phyloP scores from a whole-genome alignment of 2,888 invertebrate genomes.

The Baccha elongata region DNA sequence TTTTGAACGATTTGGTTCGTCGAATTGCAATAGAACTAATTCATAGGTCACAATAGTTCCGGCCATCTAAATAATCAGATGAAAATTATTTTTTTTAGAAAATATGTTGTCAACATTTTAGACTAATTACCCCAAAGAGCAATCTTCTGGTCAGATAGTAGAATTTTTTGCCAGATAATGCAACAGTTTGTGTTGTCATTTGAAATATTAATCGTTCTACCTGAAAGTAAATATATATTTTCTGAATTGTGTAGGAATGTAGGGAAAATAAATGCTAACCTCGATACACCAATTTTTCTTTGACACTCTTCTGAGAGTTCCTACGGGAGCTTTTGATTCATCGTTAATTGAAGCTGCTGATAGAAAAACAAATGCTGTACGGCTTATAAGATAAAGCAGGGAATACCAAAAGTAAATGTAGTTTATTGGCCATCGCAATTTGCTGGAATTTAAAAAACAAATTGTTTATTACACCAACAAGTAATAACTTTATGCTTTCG shows the following conservation, averaged over 20 bases:
- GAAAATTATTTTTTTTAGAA: not conserved
- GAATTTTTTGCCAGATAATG: slow-evolving; percentile 85
- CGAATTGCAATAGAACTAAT: slow-evolving; percentile 86
- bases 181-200: slow-evolving; percentile 84
- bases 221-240: slow-evolving; percentile 77
- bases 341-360: slow-evolving; percentile 84
- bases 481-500: no score
- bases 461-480: not conserved
- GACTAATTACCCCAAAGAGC: slow-evolving; percentile 83
- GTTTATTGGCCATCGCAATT: slow-evolving; percentile 82
- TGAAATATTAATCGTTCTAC: slow-evolving; percentile 85
- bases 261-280: slow-evolving; percentile 62
- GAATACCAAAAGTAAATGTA: slow-evolving; percentile 84
- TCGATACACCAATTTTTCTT: slow-evolving; percentile 80
- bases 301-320: slow-evolving; percentile 82
- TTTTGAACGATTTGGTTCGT: slow-evolving; percentile 79
- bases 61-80: slow-evolving; percentile 83
- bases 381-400: slow-evolving; percentile 83
- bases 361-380: slow-evolving; percentile 84
- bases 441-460: slow-evolving; percentile 74
- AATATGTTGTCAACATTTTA: no score
- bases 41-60: slow-evolving; percentile 87
- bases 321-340: slow-evolving; percentile 83
- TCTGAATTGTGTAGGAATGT: not conserved
- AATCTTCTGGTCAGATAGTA: slow-evolving; percentile 85